These are phyloP conservation scores for Rotaria socialis DNA, from an alignment of 2,888 invertebrate genomes.

Conservation along the genomic window DNA sequence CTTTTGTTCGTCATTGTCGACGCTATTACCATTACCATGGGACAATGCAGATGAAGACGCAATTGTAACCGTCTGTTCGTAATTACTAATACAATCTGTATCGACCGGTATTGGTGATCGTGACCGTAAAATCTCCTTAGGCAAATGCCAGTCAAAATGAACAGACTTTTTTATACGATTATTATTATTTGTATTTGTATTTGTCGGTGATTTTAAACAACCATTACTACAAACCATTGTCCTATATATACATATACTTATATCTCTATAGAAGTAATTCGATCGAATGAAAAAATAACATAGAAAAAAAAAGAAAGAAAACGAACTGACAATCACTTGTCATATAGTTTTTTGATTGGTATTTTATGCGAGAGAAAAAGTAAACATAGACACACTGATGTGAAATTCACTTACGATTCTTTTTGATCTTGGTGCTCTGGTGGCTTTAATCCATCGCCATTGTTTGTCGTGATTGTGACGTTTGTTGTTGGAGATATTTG, in stretches of 20 bases:
- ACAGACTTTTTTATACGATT: slow-evolving; percentile 11
- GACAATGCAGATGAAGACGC: neutral
- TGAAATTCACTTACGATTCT: slow-evolving; percentile 36
- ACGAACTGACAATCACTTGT: slow-evolving; percentile 10
- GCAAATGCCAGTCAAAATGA: slow-evolving; percentile 30
- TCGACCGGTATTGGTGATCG: neutral
- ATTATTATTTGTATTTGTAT: slow-evolving; percentile 13
- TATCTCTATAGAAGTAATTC: neutral
- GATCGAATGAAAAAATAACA: neutral
- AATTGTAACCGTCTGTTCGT: neutral
- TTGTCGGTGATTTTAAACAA: slow-evolving; percentile 16
- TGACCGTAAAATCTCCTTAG: neutral
- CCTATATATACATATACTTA: neutral
- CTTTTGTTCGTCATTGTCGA: neutral
- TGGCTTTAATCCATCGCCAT: neutral
- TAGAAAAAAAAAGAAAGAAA: neutral
- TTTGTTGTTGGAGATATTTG: neutral
- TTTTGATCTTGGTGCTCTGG: slow-evolving; percentile 11
- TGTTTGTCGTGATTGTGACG: slow-evolving; percentile 23
- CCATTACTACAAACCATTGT: neutral
- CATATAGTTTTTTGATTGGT: neutral
- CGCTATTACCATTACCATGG: slow-evolving; percentile 7
- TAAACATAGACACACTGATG: neutral
- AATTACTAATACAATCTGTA: neutral
- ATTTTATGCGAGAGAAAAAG: slow-evolving; percentile 1